Conservation (phyloP, 2,888 invertebrate genomes). For the Phrixothrix hirtus region DNA sequence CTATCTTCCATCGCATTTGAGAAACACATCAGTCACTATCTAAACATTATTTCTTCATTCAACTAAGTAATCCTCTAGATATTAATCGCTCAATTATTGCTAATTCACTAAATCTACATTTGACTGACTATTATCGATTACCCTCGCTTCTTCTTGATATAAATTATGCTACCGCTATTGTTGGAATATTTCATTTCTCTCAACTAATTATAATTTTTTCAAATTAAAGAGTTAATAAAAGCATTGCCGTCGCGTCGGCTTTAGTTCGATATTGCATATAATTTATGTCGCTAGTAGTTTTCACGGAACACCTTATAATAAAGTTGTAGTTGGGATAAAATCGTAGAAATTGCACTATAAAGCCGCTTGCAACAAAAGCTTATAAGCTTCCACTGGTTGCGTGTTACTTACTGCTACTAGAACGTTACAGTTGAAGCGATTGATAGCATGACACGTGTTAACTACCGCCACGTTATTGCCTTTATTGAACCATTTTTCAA, state of each 20-base stretch:
- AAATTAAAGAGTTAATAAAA: too few relatives aligned
- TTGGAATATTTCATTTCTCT: background rate
- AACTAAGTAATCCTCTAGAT: conserved; percentile 23
- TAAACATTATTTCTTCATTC: conserved; percentile 31
- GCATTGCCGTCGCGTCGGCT: too few relatives aligned
- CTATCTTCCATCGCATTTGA: conserved; percentile 19
- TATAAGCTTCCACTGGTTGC: conserved; percentile 34
- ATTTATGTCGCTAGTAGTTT: conserved; percentile 14
- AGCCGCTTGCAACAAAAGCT: conserved; percentile 16
- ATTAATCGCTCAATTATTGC: conserved; percentile 25
- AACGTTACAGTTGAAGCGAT: conserved; percentile 33
- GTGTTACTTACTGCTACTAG: conserved; percentile 33
- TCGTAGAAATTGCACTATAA: conserved; percentile 18
- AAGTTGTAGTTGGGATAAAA: conserved; percentile 16
- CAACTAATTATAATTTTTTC: too few relatives aligned
- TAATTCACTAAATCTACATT: conserved; percentile 17
- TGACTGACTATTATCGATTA: conserved; percentile 18
- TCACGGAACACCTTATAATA: conserved; percentile 12
- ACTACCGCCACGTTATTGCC: conserved; percentile 45
- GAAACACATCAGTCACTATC: conserved; percentile 33
- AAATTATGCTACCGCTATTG: background rate
- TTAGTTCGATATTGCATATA: too few relatives aligned
- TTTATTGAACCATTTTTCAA: conserved; percentile 48
- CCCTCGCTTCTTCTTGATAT: background rate
- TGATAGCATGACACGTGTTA: conserved; percentile 47